Conservation (phyloP, 2,888 invertebrate species). For the Zhengitettix transpicula region DNA sequence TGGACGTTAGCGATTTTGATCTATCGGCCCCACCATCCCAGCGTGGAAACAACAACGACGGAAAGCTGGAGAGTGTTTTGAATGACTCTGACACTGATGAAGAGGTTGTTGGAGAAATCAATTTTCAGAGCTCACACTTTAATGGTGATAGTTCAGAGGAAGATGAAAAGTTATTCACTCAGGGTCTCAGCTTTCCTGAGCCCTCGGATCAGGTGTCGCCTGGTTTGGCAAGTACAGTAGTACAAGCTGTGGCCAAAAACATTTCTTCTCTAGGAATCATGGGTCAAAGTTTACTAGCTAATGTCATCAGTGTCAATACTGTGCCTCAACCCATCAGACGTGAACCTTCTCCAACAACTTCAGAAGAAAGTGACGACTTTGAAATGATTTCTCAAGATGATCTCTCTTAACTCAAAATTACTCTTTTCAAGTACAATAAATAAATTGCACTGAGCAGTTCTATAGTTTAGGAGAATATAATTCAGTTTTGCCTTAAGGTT, state of each 20-base stretch:
- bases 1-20: conserved; percentile 24
- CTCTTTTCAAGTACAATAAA: too few relatives aligned
- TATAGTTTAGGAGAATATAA: too few relatives aligned
- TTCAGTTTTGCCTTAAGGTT: too few relatives aligned
- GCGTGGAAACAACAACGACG: background rate
- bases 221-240: conserved; percentile 1
- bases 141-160: conserved; percentile 25
- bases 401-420: conserved; percentile 7
- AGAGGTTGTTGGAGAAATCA: conserved; percentile 24
- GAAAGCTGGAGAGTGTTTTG: conserved; percentile 1
- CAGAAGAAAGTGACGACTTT: conserved; percentile 12
- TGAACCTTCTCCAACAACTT: background rate
- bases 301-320: conserved; percentile 4
- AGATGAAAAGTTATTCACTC: conserved; percentile 22
- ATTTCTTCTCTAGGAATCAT: conserved; percentile 6
- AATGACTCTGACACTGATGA: conserved; percentile 13
- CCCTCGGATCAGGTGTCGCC: background rate
- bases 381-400: conserved; percentile 14
- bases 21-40: conserved; percentile 14
- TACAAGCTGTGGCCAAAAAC: conserved; percentile 5
- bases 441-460: too few relatives aligned
- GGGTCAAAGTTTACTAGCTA: conserved; percentile 7
- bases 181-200: conserved; percentile 22
- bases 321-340: background rate
- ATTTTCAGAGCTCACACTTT: conserved; percentile 27